phyloP scores from a whole-genome alignment of 2,797 vertebrate species.

The Fringilla coelebs region DNA sequence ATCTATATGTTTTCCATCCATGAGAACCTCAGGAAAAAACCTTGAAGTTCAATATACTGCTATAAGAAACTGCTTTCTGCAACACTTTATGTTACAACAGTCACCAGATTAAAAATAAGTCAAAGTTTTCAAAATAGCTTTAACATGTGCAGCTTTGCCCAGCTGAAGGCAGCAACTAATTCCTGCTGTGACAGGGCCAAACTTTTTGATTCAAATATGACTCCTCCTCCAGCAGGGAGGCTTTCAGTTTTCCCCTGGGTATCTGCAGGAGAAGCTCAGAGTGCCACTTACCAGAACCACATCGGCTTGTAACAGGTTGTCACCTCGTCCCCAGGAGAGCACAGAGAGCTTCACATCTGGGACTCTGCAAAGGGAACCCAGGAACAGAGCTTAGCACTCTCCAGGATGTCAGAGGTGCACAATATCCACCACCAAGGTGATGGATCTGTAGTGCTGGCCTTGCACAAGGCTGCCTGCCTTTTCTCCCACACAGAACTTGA shows the following conservation, averaged over 20 bases:
- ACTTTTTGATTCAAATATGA: background rate
- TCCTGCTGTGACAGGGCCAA: background rate
- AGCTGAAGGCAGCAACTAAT: background rate
- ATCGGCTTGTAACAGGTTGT: background rate
- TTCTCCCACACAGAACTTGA: background rate
- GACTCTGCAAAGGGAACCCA: constrained; percentile 18
- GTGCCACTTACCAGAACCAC: constrained; percentile 18
- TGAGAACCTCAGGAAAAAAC: background rate
- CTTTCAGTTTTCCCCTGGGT: background rate
- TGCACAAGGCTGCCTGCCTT: background rate
- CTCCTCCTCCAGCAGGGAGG: background rate
- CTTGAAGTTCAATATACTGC: background rate
- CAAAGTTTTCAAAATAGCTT: background rate
- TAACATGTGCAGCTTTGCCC: background rate
- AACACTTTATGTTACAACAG: background rate
- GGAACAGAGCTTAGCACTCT: background rate
- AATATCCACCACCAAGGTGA: background rate
- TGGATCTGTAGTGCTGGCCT: background rate
- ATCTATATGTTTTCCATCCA: background rate
- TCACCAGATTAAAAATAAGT: background rate
- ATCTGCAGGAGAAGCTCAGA: background rate
- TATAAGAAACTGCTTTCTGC: background rate
- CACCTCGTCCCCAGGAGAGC: background rate
- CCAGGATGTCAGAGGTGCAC: background rate
- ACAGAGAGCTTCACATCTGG: background rate